Percentiles rank a stretch among this genome's conserved stretches.
Evolutionary conservation across 2,113 vertebrate species (phyloP).

Genomic region (Sprattus sprattus): DNA sequence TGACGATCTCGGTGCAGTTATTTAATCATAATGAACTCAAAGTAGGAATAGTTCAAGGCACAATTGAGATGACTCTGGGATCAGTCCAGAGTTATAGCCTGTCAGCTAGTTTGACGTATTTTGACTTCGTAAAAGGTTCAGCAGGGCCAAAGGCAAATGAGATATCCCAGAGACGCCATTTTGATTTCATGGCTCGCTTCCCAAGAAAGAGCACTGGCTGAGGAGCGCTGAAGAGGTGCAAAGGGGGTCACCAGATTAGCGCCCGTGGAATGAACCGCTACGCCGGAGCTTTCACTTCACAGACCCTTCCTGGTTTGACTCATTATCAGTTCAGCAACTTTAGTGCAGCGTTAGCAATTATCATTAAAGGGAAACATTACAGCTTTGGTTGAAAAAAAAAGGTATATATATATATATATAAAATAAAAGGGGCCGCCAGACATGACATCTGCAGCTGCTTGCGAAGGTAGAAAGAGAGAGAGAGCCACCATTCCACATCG

Average conservation of each 20-base stretch:
- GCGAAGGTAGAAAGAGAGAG: conserved; percentile 37
- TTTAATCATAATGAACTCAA: neutral
- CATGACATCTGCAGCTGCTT: conserved; percentile 1
- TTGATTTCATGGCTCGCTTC: conserved; percentile 1
- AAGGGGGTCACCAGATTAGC: neutral
- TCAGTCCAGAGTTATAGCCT: neutral
- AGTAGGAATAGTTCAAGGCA: neutral
- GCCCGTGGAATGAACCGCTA: neutral
- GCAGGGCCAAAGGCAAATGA: neutral
- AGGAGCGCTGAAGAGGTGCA: neutral
- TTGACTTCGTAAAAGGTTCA: neutral
- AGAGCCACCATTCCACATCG: conserved; percentile 18
- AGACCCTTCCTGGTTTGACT: conserved; percentile 30
- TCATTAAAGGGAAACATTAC: conserved; percentile 38
- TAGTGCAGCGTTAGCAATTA: conserved; percentile 36
- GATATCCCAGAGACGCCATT: neutral
- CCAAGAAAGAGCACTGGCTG: neutral
- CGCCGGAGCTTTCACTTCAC: conserved; percentile 1
- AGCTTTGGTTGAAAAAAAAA: neutral
- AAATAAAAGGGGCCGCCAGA: conserved; percentile 25
- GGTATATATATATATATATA: neutral
- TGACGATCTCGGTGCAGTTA: neutral
- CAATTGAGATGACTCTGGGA: conserved; percentile 1
- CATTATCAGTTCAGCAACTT: conserved; percentile 38
- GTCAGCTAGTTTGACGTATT: neutral